Conservation (phyloP, 2,888 invertebrate species). For the Neria commutata region DNA sequence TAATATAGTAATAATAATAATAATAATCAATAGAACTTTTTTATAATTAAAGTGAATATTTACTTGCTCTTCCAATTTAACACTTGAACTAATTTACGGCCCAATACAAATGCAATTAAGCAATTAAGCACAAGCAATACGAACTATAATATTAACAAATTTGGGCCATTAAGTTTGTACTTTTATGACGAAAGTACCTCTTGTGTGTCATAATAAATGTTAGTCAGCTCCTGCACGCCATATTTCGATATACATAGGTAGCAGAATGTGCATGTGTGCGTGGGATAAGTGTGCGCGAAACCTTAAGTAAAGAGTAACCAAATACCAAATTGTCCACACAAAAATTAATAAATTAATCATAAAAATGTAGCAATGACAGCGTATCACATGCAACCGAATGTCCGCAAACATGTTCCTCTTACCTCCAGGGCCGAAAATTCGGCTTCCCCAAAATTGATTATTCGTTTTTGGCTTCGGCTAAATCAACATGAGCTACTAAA, state of each 20-base stretch:
- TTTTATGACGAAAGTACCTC: conserved; percentile 30
- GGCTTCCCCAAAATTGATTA: too few species aligned
- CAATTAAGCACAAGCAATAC: conserved; percentile 39
- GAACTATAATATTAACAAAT: conserved; percentile 43
- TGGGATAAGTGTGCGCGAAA: too few species aligned
- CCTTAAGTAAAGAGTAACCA: conserved; percentile 20
- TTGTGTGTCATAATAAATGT: neutral
- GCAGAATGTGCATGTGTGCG: too few species aligned
- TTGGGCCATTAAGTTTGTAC: conserved; percentile 39
- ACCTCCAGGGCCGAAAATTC: too few species aligned
- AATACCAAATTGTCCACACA: conserved; percentile 44
- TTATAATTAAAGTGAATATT: too few species aligned
- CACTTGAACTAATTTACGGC: too few species aligned
- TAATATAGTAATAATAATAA: too few species aligned
- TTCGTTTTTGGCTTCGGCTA: too few species aligned
- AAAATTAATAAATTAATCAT: conserved; percentile 53
- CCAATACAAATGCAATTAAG: conserved; percentile 13
- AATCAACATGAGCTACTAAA: too few species aligned
- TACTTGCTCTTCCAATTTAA: too few species aligned
- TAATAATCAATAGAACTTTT: too few species aligned
- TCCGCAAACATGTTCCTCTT: neutral
- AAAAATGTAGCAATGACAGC: conserved; percentile 29
- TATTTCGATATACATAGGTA: neutral
- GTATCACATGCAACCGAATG: neutral
- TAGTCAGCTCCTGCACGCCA: neutral